Evolutionary conservation across 2,113 vertebrate genomes (phyloP), one percentile per base, ranked within the genome.

Genomic region (Willisornis vidua): DNA sequence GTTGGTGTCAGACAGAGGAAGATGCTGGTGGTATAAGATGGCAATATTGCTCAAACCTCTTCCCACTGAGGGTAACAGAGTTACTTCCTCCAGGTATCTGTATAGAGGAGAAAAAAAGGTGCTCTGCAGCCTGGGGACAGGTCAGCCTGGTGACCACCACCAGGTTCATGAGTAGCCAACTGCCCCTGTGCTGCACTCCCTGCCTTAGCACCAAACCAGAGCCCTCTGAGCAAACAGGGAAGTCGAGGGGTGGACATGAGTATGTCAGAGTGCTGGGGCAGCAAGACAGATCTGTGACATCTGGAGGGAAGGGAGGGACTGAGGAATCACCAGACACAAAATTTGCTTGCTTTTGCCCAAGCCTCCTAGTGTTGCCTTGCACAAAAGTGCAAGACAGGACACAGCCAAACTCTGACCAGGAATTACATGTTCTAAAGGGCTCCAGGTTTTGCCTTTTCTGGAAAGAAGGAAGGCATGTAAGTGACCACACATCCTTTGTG

Each of bases 1-100:
- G 76, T 41, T 72, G 49, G 73, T 90, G 61, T 81, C 82, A 94
- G 86, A 57, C 67, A 55, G 0, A 1, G 41, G 77, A 37, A 51
- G 85, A 71, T 83, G 70, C 1, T 83, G 67, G 22, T 92, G 71
- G 23, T 66, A 17, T 14, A 54, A 29, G 35, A 77, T 58, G 48
- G 59, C 61, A 85, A 14, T 63, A 78, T 90, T 94, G 70, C 46
- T 89, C 89, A 89, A 73, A 22, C 59, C 33, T 85, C 55, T 76
- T 85, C 48, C 73, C 67, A 59, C 77, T 24, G 22, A 39, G 33
- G 71, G 37, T 68, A 88, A 77, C 11, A 9, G 48, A 90, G 41
- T 43, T 65, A 22, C 7, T 3, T 65, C 79, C 83, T 72, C 45
- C 85, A 87, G n/a, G 24, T 51, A 76, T 54, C 75, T 51, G 63